Base-by-base conservation (phyloP, 2,797 vertebrate species). In the Hirundo rustica region DNA sequence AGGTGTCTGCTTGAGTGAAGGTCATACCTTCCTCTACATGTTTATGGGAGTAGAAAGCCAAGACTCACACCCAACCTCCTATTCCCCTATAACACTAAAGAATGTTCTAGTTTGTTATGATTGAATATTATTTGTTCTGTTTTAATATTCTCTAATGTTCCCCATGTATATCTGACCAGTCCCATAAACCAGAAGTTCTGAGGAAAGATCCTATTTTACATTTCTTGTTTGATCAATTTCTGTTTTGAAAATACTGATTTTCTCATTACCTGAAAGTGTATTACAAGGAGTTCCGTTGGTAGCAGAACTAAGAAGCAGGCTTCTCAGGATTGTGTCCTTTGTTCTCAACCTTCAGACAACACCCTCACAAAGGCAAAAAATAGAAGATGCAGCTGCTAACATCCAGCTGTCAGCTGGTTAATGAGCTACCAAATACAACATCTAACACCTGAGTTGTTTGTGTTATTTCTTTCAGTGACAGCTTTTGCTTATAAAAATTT, bases 231-330 rank as follows among this genome's bases (percentile, higher is more conserved):
- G 26, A 79, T 87, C 36, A 34, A 64, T 66, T 89, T 70, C 55
- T 89, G 40, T 11, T 87, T 84, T 81, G 65, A 92, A 95, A 93
- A 67, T 61, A 90, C 3, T 64, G 34, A 68, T 92, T 72, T 81
- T 92, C 32, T 74, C 30, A 42, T 45, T 16, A 68, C 54, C 45
- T 64, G 36, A 50, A 93, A 76, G 36, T 14, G 7, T 47, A n/a
- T 48, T 82, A 73, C n/a, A 36, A 25, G 12, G 20, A 82, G n/a
- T 71, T 82, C 45, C 14, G 6, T 38, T 29, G 11, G 29, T 16
- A 80, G 36, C 6, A 76, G 55, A 89, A 66, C 16, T 40, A 72
- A 87, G 22, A 58, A 66, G 16, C 25, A 11, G 20, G 25, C 9
- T 86, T 88, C 53, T 55, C 50, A 9, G 30, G 3, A 2, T 45